Percentiles rank a stretch among this genome's conserved stretches.
Evolutionary conservation across 2,113 vertebrate species (phyloP).

Genomic region (Catharus bicknelli): DNA sequence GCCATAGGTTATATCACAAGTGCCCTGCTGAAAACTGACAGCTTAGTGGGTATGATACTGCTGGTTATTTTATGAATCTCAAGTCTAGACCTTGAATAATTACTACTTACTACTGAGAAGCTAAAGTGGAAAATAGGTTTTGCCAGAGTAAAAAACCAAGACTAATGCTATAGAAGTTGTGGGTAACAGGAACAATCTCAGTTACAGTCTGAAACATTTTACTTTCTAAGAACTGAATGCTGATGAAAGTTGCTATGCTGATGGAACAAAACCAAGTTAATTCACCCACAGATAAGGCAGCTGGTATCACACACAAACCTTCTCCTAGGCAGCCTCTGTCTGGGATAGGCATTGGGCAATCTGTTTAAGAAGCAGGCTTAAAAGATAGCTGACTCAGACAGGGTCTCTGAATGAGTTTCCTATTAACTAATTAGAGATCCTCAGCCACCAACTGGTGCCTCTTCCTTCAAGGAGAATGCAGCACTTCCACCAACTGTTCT

Average conservation of each 20-base stretch:
- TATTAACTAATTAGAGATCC: neutral
- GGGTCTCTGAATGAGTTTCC: neutral
- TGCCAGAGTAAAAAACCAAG: conserved; percentile 2
- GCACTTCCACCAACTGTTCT: neutral
- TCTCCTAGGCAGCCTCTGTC: neutral
- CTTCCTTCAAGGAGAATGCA: neutral
- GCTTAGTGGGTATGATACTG: conserved; percentile 27
- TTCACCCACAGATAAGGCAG: conserved; percentile 14
- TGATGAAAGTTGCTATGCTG: neutral
- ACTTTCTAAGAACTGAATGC: neutral
- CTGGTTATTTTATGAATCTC: neutral
- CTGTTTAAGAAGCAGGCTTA: neutral
- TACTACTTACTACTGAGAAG: neutral
- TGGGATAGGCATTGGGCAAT: neutral
- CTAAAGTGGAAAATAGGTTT: conserved; percentile 8
- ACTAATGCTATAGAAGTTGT: neutral
- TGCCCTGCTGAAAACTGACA: conserved; percentile 39
- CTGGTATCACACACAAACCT: neutral
- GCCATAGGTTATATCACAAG: conserved; percentile 8
- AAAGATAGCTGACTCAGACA: neutral
- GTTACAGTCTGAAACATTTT: neutral
- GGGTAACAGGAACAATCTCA: neutral
- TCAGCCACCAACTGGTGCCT: neutral
- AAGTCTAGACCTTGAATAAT: conserved; percentile 27
- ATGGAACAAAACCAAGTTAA: conserved; percentile 11